These are phyloP conservation scores for Atrina japonica DNA, from an alignment of 2,888 invertebrate species.

Conservation along the genomic window DNA sequence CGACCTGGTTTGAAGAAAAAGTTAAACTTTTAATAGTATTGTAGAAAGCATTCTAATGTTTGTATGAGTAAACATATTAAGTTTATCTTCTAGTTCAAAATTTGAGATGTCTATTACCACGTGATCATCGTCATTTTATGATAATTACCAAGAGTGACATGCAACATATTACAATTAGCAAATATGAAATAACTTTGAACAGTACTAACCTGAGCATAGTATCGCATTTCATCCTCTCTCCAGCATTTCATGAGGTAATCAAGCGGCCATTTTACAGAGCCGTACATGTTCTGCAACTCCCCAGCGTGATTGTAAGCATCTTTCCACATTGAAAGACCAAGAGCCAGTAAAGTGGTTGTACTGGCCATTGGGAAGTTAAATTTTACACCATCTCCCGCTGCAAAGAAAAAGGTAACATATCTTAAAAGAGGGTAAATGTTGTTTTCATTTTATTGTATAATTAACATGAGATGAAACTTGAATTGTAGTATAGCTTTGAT, in stretches of 20 bases:
- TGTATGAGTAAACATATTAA: too few species aligned
- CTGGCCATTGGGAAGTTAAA: slow-evolving; percentile 60
- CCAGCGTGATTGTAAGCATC: slow-evolving; percentile 54
- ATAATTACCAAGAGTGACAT: too few species aligned
- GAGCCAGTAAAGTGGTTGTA: slow-evolving; percentile 50
- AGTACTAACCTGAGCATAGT: slow-evolving; percentile 54
- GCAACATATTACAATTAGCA: not conserved
- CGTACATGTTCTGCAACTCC: slow-evolving; percentile 59
- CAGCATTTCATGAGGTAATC: slow-evolving; percentile 83
- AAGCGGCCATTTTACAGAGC: slow-evolving; percentile 83
- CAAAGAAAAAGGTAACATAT: not conserved
- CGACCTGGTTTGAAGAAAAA: slow-evolving; percentile 53
- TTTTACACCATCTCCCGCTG: slow-evolving; percentile 62
- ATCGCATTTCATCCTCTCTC: slow-evolving; percentile 33
- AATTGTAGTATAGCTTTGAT: too few species aligned
- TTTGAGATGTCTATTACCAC: too few species aligned
- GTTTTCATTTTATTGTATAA: not conserved
- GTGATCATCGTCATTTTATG: too few species aligned
- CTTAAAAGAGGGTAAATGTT: not conserved
- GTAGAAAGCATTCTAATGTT: not conserved
- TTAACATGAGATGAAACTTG: not conserved
- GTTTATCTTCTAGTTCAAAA: too few species aligned
- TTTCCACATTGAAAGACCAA: slow-evolving; percentile 53
- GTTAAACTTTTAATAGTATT: too few species aligned
- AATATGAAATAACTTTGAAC: not conserved